Percentiles rank a stretch among this genome's conserved stretches.
phyloP scores from a whole-genome alignment of 2,797 vertebrate genomes.

The Ptychadena robeensis region DNA sequence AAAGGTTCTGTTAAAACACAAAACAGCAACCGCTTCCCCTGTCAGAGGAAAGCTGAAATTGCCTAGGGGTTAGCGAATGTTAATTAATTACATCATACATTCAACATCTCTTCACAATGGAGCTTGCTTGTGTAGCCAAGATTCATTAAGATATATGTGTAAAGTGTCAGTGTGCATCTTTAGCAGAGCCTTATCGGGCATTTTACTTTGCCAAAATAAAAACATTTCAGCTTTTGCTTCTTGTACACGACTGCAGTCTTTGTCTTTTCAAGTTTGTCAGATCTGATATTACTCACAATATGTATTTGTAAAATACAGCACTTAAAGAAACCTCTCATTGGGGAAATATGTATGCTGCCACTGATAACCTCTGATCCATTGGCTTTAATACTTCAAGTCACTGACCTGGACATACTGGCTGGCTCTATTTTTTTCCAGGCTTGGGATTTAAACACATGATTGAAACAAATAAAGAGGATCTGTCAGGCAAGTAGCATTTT shows the following conservation, averaged over 20 bases:
- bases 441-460: too few relatives aligned
- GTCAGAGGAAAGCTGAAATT: constrained; percentile 44
- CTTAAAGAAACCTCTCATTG: background rate
- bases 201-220: background rate
- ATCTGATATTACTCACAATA: background rate
- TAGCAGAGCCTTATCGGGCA: background rate
- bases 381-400: background rate
- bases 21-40: constrained; percentile 52
- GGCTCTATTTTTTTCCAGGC: too few relatives aligned
- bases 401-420: too few relatives aligned
- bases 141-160: constrained; percentile 2
- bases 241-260: background rate
- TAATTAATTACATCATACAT: constrained; percentile 60
- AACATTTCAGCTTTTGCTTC: background rate
- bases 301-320: background rate
- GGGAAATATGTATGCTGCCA: background rate
- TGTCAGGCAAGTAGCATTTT: too few relatives aligned
- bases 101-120: constrained; percentile 21
- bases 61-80: constrained; percentile 38
- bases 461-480: too few relatives aligned
- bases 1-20: constrained; percentile 61
- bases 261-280: background rate
- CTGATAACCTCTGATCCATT: background rate
- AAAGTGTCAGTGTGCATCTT: background rate
- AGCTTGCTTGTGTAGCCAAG: constrained; percentile 17